Evolutionary conservation across 2,888 invertebrate genomes (phyloP), one percentile per base, ranked within the genome.

Genomic region (Drymonia ruficornis): DNA sequence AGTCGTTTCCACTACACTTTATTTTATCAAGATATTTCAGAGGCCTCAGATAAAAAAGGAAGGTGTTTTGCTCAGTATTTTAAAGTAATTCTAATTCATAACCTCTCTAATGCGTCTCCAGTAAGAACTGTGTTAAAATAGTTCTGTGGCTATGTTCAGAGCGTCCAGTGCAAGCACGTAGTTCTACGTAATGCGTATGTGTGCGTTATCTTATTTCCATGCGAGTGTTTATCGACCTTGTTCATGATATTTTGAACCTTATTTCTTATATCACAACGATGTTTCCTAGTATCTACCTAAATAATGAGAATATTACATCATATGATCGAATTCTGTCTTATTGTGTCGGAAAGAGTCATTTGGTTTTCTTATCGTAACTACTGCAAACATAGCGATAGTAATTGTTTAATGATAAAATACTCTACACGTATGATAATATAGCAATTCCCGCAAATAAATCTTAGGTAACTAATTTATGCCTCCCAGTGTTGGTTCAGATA

Each of bases 121-220:
- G 18, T 43, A 55, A 46, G 53, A 46, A 58, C 49, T 61, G 53
- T 47, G 49, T 55, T 67, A 63, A 50, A 65, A 62, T 52, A 65
- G 46, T 49, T 62, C 51, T 48, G 64, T 53, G 18, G 13, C 70
- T 70, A 66, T 59, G 34, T 70, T 70, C 70, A 59, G 42, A 56
- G 49, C 55, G 49, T 44, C 66, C 50, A 65, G 55, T 9, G n/a
- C n/a, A n/a, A n/a, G n/a, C 12, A 23, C 23, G 23, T 23, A 23
- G 8, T 31, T 11, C 11, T 36, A 36, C 36, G 36, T n/a, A 36
- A 16, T 40, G 48, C 53, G 52, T 61, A 55, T 60, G 57, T 44
- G 50, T 53, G 38, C 23, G 63, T 57, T 63, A 67, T 60, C 59
- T 65, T 52, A 65, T 61, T 49, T 51, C 55, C 49, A 67, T 56